phyloP scores from a whole-genome alignment of 2,113 vertebrate species.

The Etheostoma spectabile region DNA sequence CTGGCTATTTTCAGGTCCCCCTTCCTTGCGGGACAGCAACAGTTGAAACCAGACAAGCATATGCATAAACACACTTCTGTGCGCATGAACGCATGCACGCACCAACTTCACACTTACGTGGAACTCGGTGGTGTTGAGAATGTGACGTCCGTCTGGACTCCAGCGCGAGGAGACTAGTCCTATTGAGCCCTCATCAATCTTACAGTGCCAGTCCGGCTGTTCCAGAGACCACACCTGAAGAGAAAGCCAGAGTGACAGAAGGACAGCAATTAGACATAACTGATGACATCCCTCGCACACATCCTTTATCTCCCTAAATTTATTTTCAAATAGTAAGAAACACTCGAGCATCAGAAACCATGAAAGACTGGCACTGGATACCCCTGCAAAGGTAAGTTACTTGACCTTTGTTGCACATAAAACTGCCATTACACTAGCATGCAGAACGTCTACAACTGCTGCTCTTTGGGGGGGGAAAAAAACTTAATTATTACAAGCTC shows the following conservation, averaged over 20 bases:
- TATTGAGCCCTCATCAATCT: constrained; percentile 96
- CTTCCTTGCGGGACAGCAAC: constrained; percentile 83
- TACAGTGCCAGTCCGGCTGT: constrained; percentile 96
- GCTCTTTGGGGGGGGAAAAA: not conserved
- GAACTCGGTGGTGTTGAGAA: constrained; percentile 98
- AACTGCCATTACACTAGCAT: not conserved
- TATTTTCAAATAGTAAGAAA: constrained; percentile 40
- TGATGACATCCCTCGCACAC: constrained; percentile 36
- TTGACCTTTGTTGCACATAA: constrained; percentile 5
- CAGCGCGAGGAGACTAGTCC: constrained; percentile 95
- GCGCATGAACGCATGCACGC: constrained; percentile 59
- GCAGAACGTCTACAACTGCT: not conserved
- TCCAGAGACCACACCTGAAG: constrained; percentile 96
- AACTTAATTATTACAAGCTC: not conserved
- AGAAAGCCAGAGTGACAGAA: not conserved
- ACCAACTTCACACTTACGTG: constrained; percentile 90
- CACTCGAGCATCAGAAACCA: constrained; percentile 56
- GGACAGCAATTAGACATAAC: not conserved
- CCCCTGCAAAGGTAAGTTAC: constrained; percentile 86
- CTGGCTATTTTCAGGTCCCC: constrained; percentile 85
- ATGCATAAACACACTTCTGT: constrained; percentile 68
- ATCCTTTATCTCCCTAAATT: not conserved
- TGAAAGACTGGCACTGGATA: constrained; percentile 87
- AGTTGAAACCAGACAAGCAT: constrained; percentile 80
- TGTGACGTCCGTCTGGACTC: constrained; percentile 98